Conservation (phyloP, 2,797 vertebrate genomes). For the Ptychadena robeensis region DNA sequence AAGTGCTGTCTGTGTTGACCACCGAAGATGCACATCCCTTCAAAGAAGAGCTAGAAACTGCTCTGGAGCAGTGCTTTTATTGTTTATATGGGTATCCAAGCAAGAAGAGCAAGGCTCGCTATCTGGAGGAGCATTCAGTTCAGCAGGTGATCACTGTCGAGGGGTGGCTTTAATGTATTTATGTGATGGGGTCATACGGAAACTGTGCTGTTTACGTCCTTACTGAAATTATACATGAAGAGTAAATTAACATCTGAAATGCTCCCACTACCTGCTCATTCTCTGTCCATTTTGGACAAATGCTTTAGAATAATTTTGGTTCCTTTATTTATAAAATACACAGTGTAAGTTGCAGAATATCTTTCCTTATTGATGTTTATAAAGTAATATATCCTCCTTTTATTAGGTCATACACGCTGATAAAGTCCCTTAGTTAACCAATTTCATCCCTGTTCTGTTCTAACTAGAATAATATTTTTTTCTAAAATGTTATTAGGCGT, state of each 20-base stretch:
- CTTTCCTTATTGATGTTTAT: no score
- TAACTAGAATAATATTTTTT: no score
- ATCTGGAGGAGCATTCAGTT: conserved; percentile 93
- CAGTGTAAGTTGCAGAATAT: no score
- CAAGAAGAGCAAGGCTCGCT: conserved; percentile 97
- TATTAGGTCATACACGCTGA: no score
- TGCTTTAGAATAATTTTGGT: no score
- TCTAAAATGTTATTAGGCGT: no score
- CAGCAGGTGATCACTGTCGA: conserved; percentile 81
- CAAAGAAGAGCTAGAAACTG: conserved; percentile 94
- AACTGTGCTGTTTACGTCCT: neutral
- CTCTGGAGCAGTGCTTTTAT: conserved; percentile 96
- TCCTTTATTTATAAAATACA: no score
- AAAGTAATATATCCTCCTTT: no score
- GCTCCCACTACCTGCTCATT: no score
- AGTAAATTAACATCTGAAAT: neutral
- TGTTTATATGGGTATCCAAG: conserved; percentile 94
- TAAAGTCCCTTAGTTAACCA: no score
- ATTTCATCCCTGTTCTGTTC: no score
- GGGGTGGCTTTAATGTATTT: neutral
- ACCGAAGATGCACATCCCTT: conserved; percentile 86
- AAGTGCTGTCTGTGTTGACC: conserved; percentile 82
- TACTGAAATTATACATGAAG: neutral
- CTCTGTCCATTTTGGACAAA: no score
- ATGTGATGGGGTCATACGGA: neutral